phyloP scores from a whole-genome alignment of 1,140 invertebrate species.

The Diuraphis noxia region DNA sequence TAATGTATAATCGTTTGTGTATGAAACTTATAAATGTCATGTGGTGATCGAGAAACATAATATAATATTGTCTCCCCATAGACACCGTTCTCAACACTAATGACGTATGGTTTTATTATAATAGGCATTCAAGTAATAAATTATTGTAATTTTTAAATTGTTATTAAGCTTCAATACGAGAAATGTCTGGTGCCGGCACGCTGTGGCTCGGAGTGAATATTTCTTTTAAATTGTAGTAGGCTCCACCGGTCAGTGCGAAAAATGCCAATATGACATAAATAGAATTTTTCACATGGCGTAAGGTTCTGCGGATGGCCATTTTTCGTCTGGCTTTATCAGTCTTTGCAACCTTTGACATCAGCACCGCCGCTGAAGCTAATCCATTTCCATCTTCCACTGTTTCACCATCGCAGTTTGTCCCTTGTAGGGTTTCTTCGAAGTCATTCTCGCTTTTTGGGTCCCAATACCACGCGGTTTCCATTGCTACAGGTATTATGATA shows the following conservation, averaged over 20 bases:
- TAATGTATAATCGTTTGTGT: not conserved
- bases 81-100: not conserved
- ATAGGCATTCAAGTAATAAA: no score
- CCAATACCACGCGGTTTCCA: slow-evolving; percentile 72
- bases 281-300: not conserved
- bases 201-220: not conserved
- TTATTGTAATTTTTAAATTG: no score
- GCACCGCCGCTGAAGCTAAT: not conserved
- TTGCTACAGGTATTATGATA: slow-evolving; percentile 87
- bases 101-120: no score
- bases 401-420: not conserved
- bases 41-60: not conserved
- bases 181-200: not conserved
- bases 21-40: not conserved
- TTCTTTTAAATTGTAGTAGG: not conserved
- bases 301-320: not conserved
- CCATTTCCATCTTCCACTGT: not conserved
- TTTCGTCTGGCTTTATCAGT: not conserved
- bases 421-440: not conserved
- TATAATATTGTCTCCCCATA: not conserved
- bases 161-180: no score
- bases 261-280: not conserved
- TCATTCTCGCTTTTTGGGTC: not conserved
- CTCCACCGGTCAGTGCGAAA: not conserved
- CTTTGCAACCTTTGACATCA: not conserved